Base-by-base conservation (phyloP, 2,113 vertebrate genomes). In the Varanus komodoensis region DNA sequence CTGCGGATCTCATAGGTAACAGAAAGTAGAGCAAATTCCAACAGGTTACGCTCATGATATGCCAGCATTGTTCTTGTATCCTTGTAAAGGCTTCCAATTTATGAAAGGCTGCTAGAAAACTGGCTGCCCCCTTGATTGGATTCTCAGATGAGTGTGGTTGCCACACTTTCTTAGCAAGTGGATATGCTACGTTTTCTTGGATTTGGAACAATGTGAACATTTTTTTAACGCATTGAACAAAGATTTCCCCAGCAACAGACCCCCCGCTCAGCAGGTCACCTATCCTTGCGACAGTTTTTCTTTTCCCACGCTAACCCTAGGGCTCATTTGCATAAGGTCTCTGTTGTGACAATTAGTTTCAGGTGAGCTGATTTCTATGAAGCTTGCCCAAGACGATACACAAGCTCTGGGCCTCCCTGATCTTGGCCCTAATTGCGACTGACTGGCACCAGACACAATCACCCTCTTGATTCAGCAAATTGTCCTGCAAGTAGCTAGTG, bases 351-450 rank as follows among this genome's bases (percentile, higher is more conserved):
- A 97, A 99, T 99, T 99, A 99, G 98, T 98, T 99, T 99, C 99
- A 99, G 99, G 99, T 99, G 98, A 99, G 98, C 98, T 99, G 98
- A 98, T 99, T 98, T 98, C 97, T 99, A 99, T 98, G 98, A 97
- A 96, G 96, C 97, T 96, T 96, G 97, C 97, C 97, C 98, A 97
- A 97, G 98, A 97, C 96, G 97, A 97, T 97, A 96, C 97, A 96
- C 96, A 97, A 97, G 96, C 97, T 96, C 96, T 92, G 95, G 97
- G 97, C 98, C 98, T 97, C 97, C 98, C 98, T 97, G 98, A 98
- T 98, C 98, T 97, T 97, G 96, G 97, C 97, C 97, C 98, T 99
- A 99, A 99, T 99, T 99, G 98, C 98, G 98, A 98, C 98, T 98
- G 98, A 98, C 98, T 99, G 99, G 98, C 98, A 99, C 99, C 98